These are phyloP conservation scores for Ctenicera cuprea DNA, from an alignment of 2,888 invertebrate species.

Conservation along the genomic window DNA sequence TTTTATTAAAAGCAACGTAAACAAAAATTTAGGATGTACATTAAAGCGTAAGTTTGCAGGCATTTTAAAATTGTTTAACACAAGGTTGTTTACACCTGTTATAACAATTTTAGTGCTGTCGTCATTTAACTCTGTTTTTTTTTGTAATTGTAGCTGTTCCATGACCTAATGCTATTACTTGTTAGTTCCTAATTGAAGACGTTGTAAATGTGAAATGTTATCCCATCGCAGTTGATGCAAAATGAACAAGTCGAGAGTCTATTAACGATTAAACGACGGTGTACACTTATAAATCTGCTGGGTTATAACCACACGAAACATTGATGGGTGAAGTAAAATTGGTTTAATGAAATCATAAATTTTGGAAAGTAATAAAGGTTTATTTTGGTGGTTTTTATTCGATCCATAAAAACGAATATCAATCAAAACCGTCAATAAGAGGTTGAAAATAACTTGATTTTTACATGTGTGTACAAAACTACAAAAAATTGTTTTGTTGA, in stretches of 20 bases:
- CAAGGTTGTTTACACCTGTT: background rate
- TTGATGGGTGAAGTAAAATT: constrained; percentile 28
- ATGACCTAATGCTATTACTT: constrained; percentile 37
- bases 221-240: constrained; percentile 12
- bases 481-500: too few relatives aligned
- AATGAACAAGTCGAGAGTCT: constrained; percentile 36
- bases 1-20: too few relatives aligned
- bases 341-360: too few relatives aligned
- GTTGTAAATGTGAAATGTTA: constrained; percentile 44
- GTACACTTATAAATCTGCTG: constrained; percentile 28
- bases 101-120: background rate
- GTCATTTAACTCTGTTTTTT: background rate
- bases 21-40: too few relatives aligned
- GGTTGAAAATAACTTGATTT: too few relatives aligned
- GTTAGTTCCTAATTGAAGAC: constrained; percentile 36
- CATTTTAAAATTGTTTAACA: background rate
- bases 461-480: too few relatives aligned
- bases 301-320: constrained; percentile 34
- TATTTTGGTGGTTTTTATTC: too few relatives aligned
- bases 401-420: too few relatives aligned
- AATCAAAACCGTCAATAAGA: too few relatives aligned
- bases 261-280: constrained; percentile 39
- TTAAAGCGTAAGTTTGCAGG: too few relatives aligned
- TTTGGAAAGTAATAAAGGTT: too few relatives aligned
- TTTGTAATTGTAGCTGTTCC: constrained; percentile 12